Base-by-base conservation (phyloP, 2,113 vertebrate species). In the Neogale vison region DNA sequence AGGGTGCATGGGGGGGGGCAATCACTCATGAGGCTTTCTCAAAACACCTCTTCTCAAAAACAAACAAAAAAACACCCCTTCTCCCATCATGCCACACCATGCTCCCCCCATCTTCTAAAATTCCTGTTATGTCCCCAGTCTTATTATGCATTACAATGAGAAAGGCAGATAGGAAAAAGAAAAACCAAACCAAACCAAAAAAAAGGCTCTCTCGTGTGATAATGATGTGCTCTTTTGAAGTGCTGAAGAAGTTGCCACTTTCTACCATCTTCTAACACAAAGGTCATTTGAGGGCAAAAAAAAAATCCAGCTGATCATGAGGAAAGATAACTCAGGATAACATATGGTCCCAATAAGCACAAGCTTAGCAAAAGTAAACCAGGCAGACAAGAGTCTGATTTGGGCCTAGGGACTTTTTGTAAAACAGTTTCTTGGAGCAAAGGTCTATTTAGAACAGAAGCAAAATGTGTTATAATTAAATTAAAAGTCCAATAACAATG, bases 341-440 rank as follows among this genome's bases (percentile, higher is more conserved):
- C 95, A 97, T 65, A 93, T 92, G 96, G 93, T 97, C 74, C 83
- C 61, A 96, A 97, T 96, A 97, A 96, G 92, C 86, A 97, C 34
- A 80, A 79, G 67, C 88, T 97, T 93, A 94, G 94, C 81, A 95
- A 89, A 96, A 84, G 86, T 85, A 97, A 97, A 76, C 36, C 81
- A 89, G 72, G 77, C 77, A 93, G 93, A 90, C 71, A 90, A 50
- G 71, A 94, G 72, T 93, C 82, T 96, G 95, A 96, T 69, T 84
- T 92, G 79, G 92, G 86, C 55, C 7, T 69, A 76, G 86, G 39
- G 80, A 96, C 79, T 96, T 97, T 97, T 39, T 92, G 63, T 65
- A 77, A 98, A 95, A 93, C 45, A 67, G 26, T 87, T 96, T 82
- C 71, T 86, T 93, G 87, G 80, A 96, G 84, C 55, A 87, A 96